phyloP scores from a whole-genome alignment of 2,888 invertebrate genomes.

The Hanleya hanleyi region DNA sequence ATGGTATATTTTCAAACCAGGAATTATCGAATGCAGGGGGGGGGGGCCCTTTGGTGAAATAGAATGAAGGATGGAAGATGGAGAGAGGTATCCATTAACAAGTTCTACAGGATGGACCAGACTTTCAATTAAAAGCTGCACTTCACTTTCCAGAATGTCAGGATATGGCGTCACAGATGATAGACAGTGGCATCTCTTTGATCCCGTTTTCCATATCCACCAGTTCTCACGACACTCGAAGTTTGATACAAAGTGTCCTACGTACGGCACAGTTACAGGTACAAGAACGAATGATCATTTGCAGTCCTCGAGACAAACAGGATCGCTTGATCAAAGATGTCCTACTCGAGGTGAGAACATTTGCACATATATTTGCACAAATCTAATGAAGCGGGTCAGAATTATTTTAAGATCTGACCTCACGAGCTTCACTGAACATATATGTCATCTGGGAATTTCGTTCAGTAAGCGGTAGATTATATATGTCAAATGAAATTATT shows the following conservation, averaged over 20 bases:
- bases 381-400: background rate
- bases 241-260: conserved; percentile 46
- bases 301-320: conserved; percentile 58
- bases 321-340: conserved; percentile 53
- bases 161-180: conserved; percentile 55
- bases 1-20: too few species aligned
- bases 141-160: conserved; percentile 59
- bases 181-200: conserved; percentile 54
- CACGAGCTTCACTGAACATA: too few species aligned
- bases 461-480: too few species aligned
- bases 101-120: too few species aligned
- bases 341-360: conserved; percentile 45
- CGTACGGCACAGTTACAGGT: conserved; percentile 49
- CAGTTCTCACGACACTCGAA: conserved; percentile 25
- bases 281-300: conserved; percentile 53
- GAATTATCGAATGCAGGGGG: too few species aligned
- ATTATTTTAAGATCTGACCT: background rate
- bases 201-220: conserved; percentile 56
- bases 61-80: too few species aligned
- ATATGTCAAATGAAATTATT: too few species aligned
- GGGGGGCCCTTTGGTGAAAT: too few species aligned
- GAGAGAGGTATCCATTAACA: too few species aligned
- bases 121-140: too few species aligned
- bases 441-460: too few species aligned
- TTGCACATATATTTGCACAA: background rate